phyloP scores from a whole-genome alignment of 1,140 invertebrate genomes.

The Chlorops oryzae region DNA sequence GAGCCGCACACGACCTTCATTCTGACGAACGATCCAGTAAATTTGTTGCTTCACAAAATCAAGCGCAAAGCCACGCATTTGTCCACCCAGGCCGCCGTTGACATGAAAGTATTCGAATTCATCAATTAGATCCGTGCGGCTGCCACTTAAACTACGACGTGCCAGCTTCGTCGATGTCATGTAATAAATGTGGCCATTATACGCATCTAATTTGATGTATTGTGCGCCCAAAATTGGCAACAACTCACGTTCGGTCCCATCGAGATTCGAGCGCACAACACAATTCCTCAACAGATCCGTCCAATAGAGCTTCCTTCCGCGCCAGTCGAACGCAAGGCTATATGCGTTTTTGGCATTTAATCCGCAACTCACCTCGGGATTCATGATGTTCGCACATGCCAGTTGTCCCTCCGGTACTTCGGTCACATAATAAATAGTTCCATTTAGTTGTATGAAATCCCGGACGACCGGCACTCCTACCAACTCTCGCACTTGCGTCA shows the following conservation, averaged over 20 bases:
- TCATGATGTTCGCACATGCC: slow-evolving; percentile 27
- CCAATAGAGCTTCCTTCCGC: slow-evolving; percentile 84
- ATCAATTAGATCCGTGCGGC: slow-evolving; percentile 31
- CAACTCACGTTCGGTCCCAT: slow-evolving; percentile 24
- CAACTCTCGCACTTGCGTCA: slow-evolving; percentile 27
- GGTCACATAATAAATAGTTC: slow-evolving; percentile 27
- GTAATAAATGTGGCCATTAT: slow-evolving; percentile 81
- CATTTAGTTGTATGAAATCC: slow-evolving; percentile 27
- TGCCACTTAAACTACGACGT: slow-evolving; percentile 70
- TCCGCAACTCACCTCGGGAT: slow-evolving; percentile 22
- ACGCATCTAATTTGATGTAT: slow-evolving; percentile 73
- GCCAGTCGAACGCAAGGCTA: slow-evolving; percentile 80
- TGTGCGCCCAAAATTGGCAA: slow-evolving; percentile 48
- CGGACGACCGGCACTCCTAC: slow-evolving; percentile 16
- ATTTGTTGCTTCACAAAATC: slow-evolving; percentile 66
- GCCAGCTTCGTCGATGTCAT: slow-evolving; percentile 76
- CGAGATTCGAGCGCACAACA: slow-evolving; percentile 21
- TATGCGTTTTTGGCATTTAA: slow-evolving; percentile 57
- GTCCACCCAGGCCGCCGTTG: slow-evolving; percentile 23
- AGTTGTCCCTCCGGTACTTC: slow-evolving; percentile 9
- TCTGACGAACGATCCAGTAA: slow-evolving; percentile 74
- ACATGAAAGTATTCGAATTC: slow-evolving; percentile 28
- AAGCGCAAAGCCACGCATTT: slow-evolving; percentile 72
- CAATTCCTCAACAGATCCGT: slow-evolving; percentile 48
- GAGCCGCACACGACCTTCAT: slow-evolving; percentile 54